Conservation (phyloP, 2,113 vertebrate species). For the Penelope pileata region DNA sequence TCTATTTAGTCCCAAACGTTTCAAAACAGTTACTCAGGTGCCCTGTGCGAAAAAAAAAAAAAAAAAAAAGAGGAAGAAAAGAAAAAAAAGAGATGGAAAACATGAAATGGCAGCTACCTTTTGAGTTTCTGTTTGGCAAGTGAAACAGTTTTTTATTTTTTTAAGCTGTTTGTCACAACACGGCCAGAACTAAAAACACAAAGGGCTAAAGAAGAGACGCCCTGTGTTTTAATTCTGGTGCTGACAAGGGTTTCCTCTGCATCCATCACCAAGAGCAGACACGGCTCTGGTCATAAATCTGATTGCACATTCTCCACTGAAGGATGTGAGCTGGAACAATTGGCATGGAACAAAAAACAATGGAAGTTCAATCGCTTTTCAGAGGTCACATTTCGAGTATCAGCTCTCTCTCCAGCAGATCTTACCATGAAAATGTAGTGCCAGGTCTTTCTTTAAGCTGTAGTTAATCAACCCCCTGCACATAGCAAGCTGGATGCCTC, state of each 20-base stretch:
- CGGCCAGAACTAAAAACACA: conserved; percentile 10
- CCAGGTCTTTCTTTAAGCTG: neutral
- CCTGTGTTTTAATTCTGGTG: neutral
- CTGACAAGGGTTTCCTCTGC: conserved; percentile 22
- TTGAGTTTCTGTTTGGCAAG: neutral
- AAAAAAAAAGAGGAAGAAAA: neutral
- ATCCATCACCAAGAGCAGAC: neutral
- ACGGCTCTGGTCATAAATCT: conserved; percentile 3
- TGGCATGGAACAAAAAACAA: conserved; percentile 2
- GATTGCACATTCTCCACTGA: neutral
- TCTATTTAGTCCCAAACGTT: neutral
- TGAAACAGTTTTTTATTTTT: neutral
- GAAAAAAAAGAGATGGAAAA: neutral
- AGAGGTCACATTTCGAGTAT: neutral
- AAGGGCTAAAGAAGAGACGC: neutral
- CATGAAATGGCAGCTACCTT: neutral
- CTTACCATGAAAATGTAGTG: neutral
- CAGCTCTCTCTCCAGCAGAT: neutral
- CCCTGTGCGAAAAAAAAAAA: neutral
- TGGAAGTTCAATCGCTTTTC: neutral
- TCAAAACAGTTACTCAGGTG: neutral
- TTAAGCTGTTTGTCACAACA: conserved; percentile 12
- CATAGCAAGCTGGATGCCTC: neutral
- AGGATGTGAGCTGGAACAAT: neutral
- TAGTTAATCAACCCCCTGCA: neutral